Evolutionary conservation across 2,113 vertebrate species (phyloP), one percentile per base, ranked within the genome.

Genomic region (Hiodon alosoides): DNA sequence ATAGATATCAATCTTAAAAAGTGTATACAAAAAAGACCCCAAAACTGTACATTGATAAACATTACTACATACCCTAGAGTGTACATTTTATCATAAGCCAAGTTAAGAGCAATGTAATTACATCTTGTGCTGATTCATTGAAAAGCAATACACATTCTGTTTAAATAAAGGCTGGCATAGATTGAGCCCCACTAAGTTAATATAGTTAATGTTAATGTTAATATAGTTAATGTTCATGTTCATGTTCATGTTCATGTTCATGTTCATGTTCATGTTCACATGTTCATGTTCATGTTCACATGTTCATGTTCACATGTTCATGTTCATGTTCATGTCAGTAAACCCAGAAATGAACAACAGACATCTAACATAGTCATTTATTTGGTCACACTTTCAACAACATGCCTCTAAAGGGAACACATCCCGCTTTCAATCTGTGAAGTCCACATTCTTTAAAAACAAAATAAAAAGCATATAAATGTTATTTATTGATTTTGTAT

Each of bases 1-100:
- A 87, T 87, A 86, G 83, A 92, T 92, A 92, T 79, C 59, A 90
- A 89, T 88, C 79, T 78, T 89, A 92, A 91, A 95, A 94, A 91
- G 75, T 85, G 86, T 87, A 84, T 88, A 91, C 86, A 93, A 94
- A 94, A 92, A 86, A 91, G 91, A 90, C 81, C 89, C 88, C 86
- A 87, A 89, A 92, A 87, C 88, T 83, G 85, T 89, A 89, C 89
- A 90, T 83, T 69, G 82, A 83, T 86, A 82, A 80, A 81, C 68
- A 53, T 60, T 73, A 76, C 76, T 81, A 79, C 77, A 83, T 88
- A 85, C 85, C 84, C 77, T 79, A 50, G 53, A 78, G 51, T 80
- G 82, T 81, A 84, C 83, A 79, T 84, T 51, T 74, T 75, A 80
- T 78, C 79, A 81, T 84, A 82, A 69, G 64, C 71, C 61, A 17